A percentile compares a stretch with the other conserved stretches of the same genome.
These are phyloP conservation scores for Cariama cristata DNA, from an alignment of 2,113 vertebrate genomes.

Conservation along the genomic window DNA sequence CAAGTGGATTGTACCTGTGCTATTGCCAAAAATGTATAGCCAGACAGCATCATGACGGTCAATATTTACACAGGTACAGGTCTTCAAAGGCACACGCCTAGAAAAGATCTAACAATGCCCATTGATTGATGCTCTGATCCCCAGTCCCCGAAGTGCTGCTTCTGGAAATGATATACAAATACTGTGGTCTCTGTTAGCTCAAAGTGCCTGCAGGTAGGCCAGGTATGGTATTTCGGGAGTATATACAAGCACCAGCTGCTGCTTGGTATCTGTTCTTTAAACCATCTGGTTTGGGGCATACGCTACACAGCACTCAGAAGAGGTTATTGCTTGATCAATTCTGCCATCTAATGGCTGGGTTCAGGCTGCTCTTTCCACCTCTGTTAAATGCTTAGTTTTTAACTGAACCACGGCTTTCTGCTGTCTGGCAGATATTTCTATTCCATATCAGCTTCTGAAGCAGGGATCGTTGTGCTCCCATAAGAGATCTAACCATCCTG, in stretches of 20 bases:
- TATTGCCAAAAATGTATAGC: background rate
- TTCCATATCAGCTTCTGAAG: background rate
- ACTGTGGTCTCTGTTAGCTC: background rate
- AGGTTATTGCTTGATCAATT: constrained; percentile 66
- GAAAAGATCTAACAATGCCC: constrained; percentile 2
- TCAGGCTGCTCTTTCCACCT: background rate
- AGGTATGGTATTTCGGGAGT: background rate
- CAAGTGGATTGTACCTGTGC: background rate
- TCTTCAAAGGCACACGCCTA: constrained; percentile 3
- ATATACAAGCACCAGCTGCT: background rate
- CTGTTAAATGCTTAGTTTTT: background rate
- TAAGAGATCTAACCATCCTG: constrained; percentile 12
- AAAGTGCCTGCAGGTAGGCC: background rate
- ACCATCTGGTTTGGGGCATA: background rate
- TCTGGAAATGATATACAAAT: constrained; percentile 44
- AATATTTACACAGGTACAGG: constrained; percentile 33
- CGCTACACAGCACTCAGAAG: background rate
- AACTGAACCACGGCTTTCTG: background rate
- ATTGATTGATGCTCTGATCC: constrained; percentile 7
- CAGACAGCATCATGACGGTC: background rate
- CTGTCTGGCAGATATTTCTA: background rate
- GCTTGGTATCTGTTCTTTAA: background rate
- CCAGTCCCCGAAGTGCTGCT: constrained; percentile 20
- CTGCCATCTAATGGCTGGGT: constrained; percentile 76
- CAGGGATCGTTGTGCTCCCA: background rate